Base-by-base conservation (phyloP, 64 coral and sea anemone genomes). In the Porites lutea region DNA sequence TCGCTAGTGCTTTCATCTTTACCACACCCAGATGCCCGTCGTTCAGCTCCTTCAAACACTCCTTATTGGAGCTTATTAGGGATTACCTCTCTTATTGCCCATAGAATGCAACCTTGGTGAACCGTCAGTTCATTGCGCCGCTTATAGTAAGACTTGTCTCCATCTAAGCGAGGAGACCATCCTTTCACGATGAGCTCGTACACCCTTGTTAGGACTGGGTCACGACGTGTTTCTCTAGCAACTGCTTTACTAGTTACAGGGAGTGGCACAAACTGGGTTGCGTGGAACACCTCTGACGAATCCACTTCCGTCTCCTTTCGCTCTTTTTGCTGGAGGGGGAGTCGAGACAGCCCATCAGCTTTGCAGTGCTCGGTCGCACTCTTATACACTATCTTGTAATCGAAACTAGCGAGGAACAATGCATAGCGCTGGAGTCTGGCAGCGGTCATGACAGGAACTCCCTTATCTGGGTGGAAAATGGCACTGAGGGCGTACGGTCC, bases 341-440 rank as follows among this genome's bases (percentile, higher is more conserved):
- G 92, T 51, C 86, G 75, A 55, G 85, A 93, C 66, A 88, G 75
- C 4, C 85, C 91, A 87, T 93, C 91, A 69, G 91, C 91, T 49
- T 93, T 88, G 79, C 65, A 88, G 22, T 90, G 60, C 14, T 69
- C 71, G 43, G 60, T 69, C 14, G 75, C 70, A 51, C 63, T 90
- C 63, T 90, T 90, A 48, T 80, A 89, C 57, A 64, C 54, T 60
- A 65, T 89, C 2, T 93, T 80, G 18, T 79, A 90, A 10, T 90
- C 77, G 77, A 81, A 90, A 37, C 88, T 20, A 68, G 72, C 19
- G 59, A 89, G 46, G 88, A 90, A 90, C 54, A 79, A 65, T 51
- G 88, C 88, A 52, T 79, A 90, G 45, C 76, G 88, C 62, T 90
- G 88, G 15, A 90, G 73, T 65, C 88, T 21, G 15, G 88, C 55